Evolutionary conservation across 2,113 vertebrate genomes (phyloP), one percentile per base, ranked within the genome.

Genomic region (Aphelocoma coerulescens): DNA sequence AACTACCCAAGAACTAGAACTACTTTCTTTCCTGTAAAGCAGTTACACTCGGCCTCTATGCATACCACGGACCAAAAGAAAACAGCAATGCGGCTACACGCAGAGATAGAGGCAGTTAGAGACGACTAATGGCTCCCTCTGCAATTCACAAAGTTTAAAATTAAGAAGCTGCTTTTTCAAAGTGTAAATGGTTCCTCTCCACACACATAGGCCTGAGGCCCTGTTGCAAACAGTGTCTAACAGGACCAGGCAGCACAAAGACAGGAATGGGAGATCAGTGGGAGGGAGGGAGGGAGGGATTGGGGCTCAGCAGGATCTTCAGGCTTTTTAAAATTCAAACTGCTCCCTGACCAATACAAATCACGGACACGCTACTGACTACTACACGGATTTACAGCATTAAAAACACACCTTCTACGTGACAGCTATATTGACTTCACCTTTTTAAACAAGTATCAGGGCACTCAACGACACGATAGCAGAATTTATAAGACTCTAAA

Each of bases 291-390:
- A 98, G 98, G 98, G 98, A 97, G 94, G 98, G 97, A 97, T 96
- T 97, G 97, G 98, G 97, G 97, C 97, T 97, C 97, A 98, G 97
- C 97, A 98, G 98, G 98, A 98, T 98, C 97, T 98, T 97, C 97
- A 97, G 95, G 97, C 98, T 98, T 98, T 98, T 98, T 98, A 98
- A 98, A 98, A 98, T 98, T 98, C 98, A 98, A 98, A 98, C 97
- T 97, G 97, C 97, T 98, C 97, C 97, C 97, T 97, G 97, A 98
- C 98, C 98, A 98, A 98, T 98, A 98, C 98, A 98, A 98, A 97
- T 98, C 97, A 98, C 81, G 85, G 97, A 98, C 98, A 98, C 93
- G 91, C 96, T 98, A 97, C 97, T 97, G 98, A 98, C 98, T 98
- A 97, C 97, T 96, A 98, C 97, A 98, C 82, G 96, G 97, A 98